These are phyloP conservation scores for Metallyticus violacea DNA, from an alignment of 2,888 invertebrate species.

Conservation along the genomic window DNA sequence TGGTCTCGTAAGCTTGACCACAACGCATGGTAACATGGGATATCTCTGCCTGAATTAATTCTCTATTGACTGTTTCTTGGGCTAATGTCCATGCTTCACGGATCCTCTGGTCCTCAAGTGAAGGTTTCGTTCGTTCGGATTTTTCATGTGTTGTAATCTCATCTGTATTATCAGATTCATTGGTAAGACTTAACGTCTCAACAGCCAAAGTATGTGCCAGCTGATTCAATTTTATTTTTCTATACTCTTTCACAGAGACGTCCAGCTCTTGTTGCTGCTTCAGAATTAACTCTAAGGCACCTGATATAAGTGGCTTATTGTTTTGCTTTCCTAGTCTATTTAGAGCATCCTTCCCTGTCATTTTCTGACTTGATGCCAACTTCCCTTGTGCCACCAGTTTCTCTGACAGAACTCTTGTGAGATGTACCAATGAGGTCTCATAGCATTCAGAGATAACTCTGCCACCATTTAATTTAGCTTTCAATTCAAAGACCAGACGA, in stretches of 20 bases:
- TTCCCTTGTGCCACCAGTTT: conserved; percentile 48
- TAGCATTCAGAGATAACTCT: conserved; percentile 46
- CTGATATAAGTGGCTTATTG: conserved; percentile 38
- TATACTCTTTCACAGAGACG: conserved; percentile 61
- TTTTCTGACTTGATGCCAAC: conserved; percentile 50
- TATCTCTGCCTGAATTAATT: conserved; percentile 74
- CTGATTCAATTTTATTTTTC: conserved; percentile 65
- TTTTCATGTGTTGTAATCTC: neutral
- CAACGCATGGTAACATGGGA: conserved; percentile 69
- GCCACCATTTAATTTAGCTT: conserved; percentile 62
- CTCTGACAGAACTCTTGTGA: conserved; percentile 72
- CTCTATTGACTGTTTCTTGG: conserved; percentile 69
- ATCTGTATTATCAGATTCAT: conserved; percentile 35
- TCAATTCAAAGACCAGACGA: conserved; percentile 69
- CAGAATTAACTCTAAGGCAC: conserved; percentile 50
- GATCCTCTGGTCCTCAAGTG: conserved; percentile 61
- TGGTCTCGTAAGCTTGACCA: conserved; percentile 65
- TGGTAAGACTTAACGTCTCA: conserved; percentile 61
- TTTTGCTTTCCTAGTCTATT: conserved; percentile 39
- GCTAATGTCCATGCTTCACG: conserved; percentile 75
- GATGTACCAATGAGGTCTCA: conserved; percentile 59
- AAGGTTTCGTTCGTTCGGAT: neutral
- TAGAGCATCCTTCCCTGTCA: neutral
- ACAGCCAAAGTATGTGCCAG: conserved; percentile 67
- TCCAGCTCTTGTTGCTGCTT: conserved; percentile 61